Evolutionary conservation across 1,140 invertebrate species (phyloP), one percentile per base, ranked within the genome.

Genomic region (Coenobita brevimanus): DNA sequence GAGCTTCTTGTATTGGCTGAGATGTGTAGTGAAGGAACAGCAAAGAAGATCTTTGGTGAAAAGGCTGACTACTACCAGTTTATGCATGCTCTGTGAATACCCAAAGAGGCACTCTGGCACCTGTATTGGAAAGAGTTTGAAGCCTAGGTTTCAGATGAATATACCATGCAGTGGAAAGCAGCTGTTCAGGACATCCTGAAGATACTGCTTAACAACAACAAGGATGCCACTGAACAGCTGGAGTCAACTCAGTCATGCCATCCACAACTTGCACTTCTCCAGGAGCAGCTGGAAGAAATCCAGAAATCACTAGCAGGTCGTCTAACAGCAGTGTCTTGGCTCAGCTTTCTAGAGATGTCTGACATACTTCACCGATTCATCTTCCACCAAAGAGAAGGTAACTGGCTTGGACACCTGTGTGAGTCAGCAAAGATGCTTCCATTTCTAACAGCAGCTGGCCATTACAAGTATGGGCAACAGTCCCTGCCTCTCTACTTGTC

Each of bases 391-490:
- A 4, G 73, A 24, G 73, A 76, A 76, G 73, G 8, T 21, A 46
- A 38, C 43, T 76, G 36, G 33, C 3, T 36, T 4, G 10, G 73
- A 76, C 33, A 46, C 33, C 38, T 76, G 4, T 36, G 33, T 24
- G 73, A 76, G 33, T 76, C 41, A 30, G 8, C 38, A 54, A 60
- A 54, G 17, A 80, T 80, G 78, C 27, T 80, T 10, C 78, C 78
- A 10, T 80, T 8, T 57, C 38, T 80, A 3, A 38, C 67, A 27
- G 82, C 82, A 41, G 82, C 82, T 8, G 67, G 64, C 1, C 82
- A 83, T 30, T 64, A 83, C 64, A 83, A 71, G 46, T 83, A 81
- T 81, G 79, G 54, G 1, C 54, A 64, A 13, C 60, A 81, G 36
- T 78, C 75, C 6, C n/a, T 81, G 21, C 54, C 54, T 38, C 79